Conservation (phyloP, 2,113 vertebrate genomes). For the Budorcas taxicolor region DNA sequence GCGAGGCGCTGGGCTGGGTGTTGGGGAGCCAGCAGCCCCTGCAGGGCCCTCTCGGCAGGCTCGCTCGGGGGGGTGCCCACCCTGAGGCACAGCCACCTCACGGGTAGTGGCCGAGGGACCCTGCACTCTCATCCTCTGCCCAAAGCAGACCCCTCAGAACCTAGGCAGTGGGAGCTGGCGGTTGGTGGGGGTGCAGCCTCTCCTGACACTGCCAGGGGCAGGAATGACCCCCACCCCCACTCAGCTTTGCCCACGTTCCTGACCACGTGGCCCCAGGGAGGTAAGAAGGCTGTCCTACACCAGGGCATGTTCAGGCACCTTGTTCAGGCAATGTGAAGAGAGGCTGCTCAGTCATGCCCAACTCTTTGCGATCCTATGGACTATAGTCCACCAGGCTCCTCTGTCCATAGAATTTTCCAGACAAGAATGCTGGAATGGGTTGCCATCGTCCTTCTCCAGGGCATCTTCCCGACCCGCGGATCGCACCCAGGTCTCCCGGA, state of each 20-base stretch:
- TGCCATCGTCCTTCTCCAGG: background rate
- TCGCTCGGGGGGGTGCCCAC: rapidly evolving
- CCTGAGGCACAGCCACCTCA: background rate
- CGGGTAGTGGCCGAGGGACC: rapidly evolving
- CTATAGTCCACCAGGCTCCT: background rate
- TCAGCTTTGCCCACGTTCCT: rapidly evolving
- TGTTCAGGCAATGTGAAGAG: background rate
- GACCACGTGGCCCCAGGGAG: rapidly evolving
- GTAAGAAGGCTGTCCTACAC: background rate
- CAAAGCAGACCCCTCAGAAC: background rate
- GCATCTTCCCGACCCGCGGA: background rate
- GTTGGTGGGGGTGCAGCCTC: background rate
- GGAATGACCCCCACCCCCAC: rapidly evolving
- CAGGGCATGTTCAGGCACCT: rapidly evolving
- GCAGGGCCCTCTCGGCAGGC: background rate
- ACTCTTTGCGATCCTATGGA: background rate
- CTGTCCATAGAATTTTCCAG: background rate
- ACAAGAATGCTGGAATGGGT: background rate
- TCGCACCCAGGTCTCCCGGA: too few species aligned
- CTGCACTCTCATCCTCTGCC: background rate
- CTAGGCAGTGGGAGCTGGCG: background rate
- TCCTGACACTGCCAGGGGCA: rapidly evolving
- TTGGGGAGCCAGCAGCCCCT: background rate
- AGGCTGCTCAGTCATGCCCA: background rate
- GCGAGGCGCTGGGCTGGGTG: background rate